These are phyloP conservation scores for Todiramphus chloris DNA, from an alignment of 2,113 vertebrate genomes.

Conservation along the genomic window DNA sequence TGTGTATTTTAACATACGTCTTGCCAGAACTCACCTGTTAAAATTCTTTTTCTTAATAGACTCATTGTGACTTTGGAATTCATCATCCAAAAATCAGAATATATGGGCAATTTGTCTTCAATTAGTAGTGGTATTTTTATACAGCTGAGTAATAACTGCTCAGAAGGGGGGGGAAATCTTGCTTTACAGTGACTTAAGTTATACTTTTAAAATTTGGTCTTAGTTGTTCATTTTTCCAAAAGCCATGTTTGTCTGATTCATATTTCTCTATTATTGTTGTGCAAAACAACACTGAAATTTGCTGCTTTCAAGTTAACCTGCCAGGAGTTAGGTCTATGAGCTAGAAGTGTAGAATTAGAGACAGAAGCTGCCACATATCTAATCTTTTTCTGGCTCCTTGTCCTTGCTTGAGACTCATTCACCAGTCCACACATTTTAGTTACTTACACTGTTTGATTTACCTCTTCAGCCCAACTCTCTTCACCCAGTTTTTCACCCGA, in stretches of 20 bases:
- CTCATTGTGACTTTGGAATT: constrained; percentile 25
- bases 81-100: not conserved
- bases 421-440: not conserved
- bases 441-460: not conserved
- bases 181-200: not conserved
- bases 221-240: constrained; percentile 39
- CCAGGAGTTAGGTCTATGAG: not conserved
- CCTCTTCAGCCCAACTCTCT: not conserved
- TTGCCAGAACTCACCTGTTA: not conserved
- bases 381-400: not conserved
- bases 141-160: constrained; percentile 42
- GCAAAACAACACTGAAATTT: not conserved
- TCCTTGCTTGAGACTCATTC: not conserved
- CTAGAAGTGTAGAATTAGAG: not conserved
- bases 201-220: not conserved
- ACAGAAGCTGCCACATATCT: not conserved
- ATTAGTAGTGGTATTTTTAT: constrained; percentile 21
- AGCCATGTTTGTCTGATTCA: not conserved
- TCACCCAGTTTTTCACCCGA: not conserved
- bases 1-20: not conserved
- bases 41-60: not conserved
- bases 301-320: not conserved
- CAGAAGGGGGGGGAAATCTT: not conserved
- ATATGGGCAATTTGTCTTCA: constrained; percentile 49
- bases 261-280: not conserved